A percentile compares a stretch with the other conserved stretches of the same genome.
Conservation (phyloP, 2,113 vertebrate species). For the Pseudolaguvia tuberculata region DNA sequence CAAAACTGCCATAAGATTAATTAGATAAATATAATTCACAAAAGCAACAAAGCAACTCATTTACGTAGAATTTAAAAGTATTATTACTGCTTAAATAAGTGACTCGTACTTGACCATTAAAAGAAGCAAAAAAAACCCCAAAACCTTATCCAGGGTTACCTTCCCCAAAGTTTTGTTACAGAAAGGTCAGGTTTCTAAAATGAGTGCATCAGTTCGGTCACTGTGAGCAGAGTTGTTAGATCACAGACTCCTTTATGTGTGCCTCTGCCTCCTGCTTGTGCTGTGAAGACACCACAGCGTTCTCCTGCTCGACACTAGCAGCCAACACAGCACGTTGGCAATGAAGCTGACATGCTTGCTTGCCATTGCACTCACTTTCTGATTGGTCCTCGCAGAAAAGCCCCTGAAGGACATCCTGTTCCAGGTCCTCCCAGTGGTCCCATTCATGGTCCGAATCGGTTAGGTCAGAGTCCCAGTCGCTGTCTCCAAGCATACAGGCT, state of each 20-base stretch:
- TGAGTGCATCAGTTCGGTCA: constrained; percentile 19
- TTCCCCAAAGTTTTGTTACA: neutral
- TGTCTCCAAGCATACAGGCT: constrained; percentile 66
- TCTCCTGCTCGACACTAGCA: constrained; percentile 29
- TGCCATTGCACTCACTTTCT: constrained; percentile 40
- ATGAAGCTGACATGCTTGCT: constrained; percentile 37
- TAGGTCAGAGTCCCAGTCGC: constrained; percentile 72
- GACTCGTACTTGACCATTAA: constrained; percentile 15
- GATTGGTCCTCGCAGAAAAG: constrained; percentile 48
- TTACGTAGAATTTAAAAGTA: constrained; percentile 20
- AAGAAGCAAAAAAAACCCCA: too few species aligned
- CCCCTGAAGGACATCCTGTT: constrained; percentile 49
- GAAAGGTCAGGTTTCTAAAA: constrained; percentile 2
- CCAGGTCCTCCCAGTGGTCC: constrained; percentile 63
- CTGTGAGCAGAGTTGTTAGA: constrained; percentile 26
- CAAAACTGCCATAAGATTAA: constrained; percentile 16
- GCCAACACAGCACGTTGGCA: constrained; percentile 41
- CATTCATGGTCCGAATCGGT: constrained; percentile 66
- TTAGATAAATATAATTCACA: constrained; percentile 47
- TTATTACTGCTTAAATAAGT: constrained; percentile 30
- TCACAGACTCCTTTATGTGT: constrained; percentile 42
- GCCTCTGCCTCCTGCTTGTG: constrained; percentile 29
- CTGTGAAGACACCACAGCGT: constrained; percentile 31
- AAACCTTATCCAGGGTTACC: neutral
- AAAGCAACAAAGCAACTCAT: constrained; percentile 45